phyloP scores from a whole-genome alignment of 1,140 invertebrate genomes.

The Ceratosolen solmsi region DNA sequence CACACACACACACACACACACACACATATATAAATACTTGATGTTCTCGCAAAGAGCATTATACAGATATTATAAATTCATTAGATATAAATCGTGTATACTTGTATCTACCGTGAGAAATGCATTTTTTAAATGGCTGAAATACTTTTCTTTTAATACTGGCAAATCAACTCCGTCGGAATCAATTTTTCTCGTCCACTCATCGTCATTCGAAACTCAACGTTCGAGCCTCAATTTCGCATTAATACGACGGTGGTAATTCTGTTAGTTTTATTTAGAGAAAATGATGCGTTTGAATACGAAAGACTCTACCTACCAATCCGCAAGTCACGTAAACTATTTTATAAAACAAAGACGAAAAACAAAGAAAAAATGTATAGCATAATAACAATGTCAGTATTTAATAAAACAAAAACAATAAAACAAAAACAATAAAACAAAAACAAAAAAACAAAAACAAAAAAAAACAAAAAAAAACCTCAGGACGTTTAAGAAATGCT shows the following conservation, averaged over 20 bases:
- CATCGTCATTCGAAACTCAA: neutral
- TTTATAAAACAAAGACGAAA: neutral
- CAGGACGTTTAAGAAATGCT: conserved; percentile 28
- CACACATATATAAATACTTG: neutral
- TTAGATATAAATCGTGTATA: conserved; percentile 46
- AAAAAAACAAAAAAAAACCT: conserved; percentile 20
- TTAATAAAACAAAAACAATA: too few species aligned
- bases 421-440: neutral
- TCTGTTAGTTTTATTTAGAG: neutral
- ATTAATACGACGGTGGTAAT: neutral
- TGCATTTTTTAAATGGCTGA: conserved; percentile 42
- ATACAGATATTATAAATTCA: conserved; percentile 16
- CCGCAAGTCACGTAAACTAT: neutral
- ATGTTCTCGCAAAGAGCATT: conserved; percentile 14
- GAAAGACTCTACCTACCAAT: too few species aligned
- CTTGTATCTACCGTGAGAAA: conserved; percentile 31
- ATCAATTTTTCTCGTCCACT: neutral
- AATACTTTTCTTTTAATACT: conserved; percentile 33
- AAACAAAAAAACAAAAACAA: neutral
- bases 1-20: too few species aligned
- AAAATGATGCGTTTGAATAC: neutral
- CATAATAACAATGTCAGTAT: conserved; percentile 8
- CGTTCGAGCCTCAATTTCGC: neutral
- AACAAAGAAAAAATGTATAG: neutral
- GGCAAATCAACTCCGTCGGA: neutral